Base-by-base conservation (phyloP, 2,888 invertebrate species). In the Mythimna ferrago region DNA sequence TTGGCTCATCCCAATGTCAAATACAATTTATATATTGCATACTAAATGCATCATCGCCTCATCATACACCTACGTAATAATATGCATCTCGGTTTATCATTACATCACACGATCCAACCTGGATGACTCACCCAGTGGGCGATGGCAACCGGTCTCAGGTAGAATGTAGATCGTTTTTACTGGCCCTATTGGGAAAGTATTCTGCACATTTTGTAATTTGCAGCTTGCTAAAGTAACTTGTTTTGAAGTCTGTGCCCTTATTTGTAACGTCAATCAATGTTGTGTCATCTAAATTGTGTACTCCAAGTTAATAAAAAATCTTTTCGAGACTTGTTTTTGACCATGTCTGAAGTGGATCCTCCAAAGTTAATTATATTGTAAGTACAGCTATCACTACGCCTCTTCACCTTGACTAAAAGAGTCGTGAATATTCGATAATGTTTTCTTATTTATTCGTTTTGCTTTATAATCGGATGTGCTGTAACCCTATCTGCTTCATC, bases 51-150 rank as follows among this genome's bases (percentile, higher is more conserved):
- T 83, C 80, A 84, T 79, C 78, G 79, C 80, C 78, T 81, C 80
- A 84, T 79, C 77, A 53, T 54, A 78, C 82, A 56, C 82, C 84
- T 78, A 82, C 82, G 65, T 69, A 69, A 57, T 68, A 66, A 57
- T 68, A 66, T 82, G 72, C 72, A 57, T 19, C 66, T 80, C 82
- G 76, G 76, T 80, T 79, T 88, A 85, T 78, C 75, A 81, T 91
- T 90, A 80, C 90, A 88, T 92, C 87, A 83, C 83, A 54, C 80
- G 62, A 83, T 74, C 58, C 80, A 74, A 71, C 85, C 85, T 86
- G 87, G 81, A 84, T 90, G 90, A 90, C 76, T 90, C 90, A 89
- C 71, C 64, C 85, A 16, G 81, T 86, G 78, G 83, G 82, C 86
- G 87, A 81, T 84, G 78, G 69, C 74, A 85, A 88, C 87, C 89